These are phyloP conservation scores for Pristionchus mayeri DNA, from an alignment of 2,888 invertebrate species.

Conservation along the genomic window DNA sequence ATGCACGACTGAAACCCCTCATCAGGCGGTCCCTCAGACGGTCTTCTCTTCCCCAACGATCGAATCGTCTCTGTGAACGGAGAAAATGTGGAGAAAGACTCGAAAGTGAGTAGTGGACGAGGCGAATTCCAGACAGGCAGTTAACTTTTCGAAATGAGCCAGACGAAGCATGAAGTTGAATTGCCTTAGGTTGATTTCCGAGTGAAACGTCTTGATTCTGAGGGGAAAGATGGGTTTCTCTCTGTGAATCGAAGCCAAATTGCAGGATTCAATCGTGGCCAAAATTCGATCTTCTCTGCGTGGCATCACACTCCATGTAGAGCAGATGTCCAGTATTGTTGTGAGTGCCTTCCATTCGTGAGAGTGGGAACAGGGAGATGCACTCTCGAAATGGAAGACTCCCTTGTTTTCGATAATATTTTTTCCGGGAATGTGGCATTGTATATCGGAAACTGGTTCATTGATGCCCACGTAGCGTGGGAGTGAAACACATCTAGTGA, in stretches of 20 bases:
- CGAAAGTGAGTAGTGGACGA: constrained; percentile 80
- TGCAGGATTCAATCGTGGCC: constrained; percentile 87
- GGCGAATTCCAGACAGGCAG: too few species aligned
- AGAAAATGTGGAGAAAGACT: constrained; percentile 89
- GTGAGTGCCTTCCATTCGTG: constrained; percentile 27
- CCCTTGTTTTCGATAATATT: too few species aligned
- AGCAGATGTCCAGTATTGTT: constrained; percentile 31
- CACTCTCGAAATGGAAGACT: background rate
- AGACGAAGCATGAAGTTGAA: too few species aligned
- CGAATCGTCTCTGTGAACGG: constrained; percentile 92
- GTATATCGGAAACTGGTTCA: background rate
- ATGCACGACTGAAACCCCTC: too few species aligned
- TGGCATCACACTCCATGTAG: constrained; percentile 13
- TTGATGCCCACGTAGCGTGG: background rate
- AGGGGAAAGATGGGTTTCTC: background rate
- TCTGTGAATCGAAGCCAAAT: background rate
- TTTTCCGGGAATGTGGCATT: background rate
- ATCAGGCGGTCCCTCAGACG: constrained; percentile 89
- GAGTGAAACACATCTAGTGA: background rate
- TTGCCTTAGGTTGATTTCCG: too few species aligned
- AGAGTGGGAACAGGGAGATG: background rate
- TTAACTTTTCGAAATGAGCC: too few species aligned
- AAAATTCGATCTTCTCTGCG: constrained; percentile 81
- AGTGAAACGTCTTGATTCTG: too few species aligned
- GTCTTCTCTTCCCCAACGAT: constrained; percentile 90